A percentile compares a stretch with the other conserved stretches of the same genome.
These are phyloP conservation scores for Cuculus canorus DNA, from an alignment of 2,797 vertebrate species.

Conservation along the genomic window DNA sequence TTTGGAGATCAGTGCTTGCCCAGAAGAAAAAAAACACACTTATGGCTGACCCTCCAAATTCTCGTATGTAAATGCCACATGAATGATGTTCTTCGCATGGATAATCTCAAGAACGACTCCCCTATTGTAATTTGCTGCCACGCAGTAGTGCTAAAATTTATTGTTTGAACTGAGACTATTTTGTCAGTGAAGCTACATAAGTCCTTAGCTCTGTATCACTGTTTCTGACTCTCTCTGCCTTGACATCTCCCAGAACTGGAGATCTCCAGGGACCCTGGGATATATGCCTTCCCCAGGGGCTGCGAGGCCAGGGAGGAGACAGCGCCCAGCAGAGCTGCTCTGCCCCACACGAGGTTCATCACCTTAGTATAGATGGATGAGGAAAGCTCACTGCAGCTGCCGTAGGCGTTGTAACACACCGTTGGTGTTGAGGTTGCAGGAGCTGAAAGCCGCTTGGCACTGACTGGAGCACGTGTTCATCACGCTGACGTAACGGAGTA, in stretches of 20 bases:
- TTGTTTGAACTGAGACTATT: not conserved
- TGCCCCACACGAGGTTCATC: not conserved
- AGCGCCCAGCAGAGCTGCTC: rapidly evolving
- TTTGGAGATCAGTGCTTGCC: slow-evolving; percentile 35
- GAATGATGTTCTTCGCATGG: slow-evolving; percentile 29
- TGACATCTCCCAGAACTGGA: not conserved
- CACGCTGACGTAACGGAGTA: not conserved
- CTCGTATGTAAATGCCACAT: slow-evolving; percentile 12
- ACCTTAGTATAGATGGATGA: rapidly evolving
- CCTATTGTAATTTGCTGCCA: not conserved
- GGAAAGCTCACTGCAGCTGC: not conserved
- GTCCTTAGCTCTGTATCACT: not conserved
- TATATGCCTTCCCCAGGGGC: rapidly evolving
- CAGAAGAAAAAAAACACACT: not conserved
- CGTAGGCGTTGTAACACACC: rapidly evolving
- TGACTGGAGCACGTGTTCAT: not conserved
- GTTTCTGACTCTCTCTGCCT: not conserved
- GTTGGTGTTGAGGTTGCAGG: rapidly evolving
- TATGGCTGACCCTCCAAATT: slow-evolving; percentile 45
- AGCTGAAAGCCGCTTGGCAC: not conserved
- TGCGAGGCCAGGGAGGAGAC: rapidly evolving
- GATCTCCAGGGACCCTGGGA: not conserved
- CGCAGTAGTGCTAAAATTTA: not conserved
- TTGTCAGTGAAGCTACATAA: not conserved
- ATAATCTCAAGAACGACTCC: slow-evolving; percentile 6